Conservation (phyloP, 2,113 vertebrate species). For the Pterocles gutturalis region DNA sequence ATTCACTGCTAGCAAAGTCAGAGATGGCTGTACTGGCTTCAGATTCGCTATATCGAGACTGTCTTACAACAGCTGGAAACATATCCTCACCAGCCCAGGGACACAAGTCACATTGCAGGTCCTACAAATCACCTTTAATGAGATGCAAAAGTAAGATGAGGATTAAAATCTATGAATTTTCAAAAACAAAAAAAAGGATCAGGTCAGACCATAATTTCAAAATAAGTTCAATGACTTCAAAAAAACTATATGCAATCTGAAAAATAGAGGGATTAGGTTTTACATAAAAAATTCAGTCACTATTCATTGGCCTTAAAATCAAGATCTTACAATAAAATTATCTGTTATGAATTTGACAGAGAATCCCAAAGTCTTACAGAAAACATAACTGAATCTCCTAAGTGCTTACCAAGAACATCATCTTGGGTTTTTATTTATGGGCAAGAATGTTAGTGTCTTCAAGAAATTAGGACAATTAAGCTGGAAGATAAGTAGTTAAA, state of each 20-base stretch:
- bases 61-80: neutral
- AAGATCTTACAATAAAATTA: neutral
- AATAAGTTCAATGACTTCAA: neutral
- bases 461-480: neutral
- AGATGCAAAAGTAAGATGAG: neutral
- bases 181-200: neutral
- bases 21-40: neutral
- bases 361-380: neutral
- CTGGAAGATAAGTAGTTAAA: neutral
- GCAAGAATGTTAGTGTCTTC: neutral
- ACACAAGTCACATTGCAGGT: neutral
- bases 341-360: neutral
- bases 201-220: neutral
- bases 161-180: neutral
- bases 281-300: neutral
- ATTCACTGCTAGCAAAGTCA: neutral
- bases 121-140: neutral
- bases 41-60: neutral
- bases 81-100: neutral
- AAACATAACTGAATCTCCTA: neutral
- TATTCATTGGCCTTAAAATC: neutral
- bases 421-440: neutral
- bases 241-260: neutral
- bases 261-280: neutral
- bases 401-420: neutral